A percentile compares a stretch with the other conserved stretches of the same genome.
These are phyloP conservation scores for Drosophila rhopaloa DNA, from an alignment of 1,140 invertebrate genomes.

Conservation along the genomic window DNA sequence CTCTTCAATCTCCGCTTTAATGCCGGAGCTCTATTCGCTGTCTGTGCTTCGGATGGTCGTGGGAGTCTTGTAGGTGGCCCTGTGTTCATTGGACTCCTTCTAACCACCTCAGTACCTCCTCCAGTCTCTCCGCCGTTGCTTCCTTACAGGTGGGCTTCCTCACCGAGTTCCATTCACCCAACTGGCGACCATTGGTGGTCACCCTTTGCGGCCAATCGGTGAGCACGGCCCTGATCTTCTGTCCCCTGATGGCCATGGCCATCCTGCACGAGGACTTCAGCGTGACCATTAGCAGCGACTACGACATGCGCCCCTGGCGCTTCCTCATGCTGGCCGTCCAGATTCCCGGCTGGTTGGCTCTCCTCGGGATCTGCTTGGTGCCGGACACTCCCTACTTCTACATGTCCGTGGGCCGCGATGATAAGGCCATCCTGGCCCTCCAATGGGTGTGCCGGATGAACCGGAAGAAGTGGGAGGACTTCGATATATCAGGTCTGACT, in stretches of 20 bases:
- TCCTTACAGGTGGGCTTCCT: conserved; percentile 14
- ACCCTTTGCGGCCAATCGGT: conserved; percentile 3
- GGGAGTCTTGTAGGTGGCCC: conserved; percentile 21
- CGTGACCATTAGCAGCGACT: background rate
- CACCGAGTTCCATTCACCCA: conserved; percentile 12
- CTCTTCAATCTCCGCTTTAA: background rate
- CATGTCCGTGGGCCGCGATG: background rate
- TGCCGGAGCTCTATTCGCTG: conserved; percentile 26
- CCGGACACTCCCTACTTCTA: conserved; percentile 33
- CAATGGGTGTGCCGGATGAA: conserved; percentile 19
- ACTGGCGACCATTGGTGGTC: background rate
- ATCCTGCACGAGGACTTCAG: background rate
- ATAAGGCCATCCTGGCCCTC: conserved; percentile 3
- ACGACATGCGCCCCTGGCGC: conserved; percentile 14
- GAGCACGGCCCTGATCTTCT: conserved; percentile 6
- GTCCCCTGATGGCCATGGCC: conserved; percentile 2
- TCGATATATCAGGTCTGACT: background rate
- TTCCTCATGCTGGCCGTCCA: conserved; percentile 1
- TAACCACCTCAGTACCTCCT: no score
- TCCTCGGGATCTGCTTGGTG: conserved; percentile 1
- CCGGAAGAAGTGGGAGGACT: conserved; percentile 13
- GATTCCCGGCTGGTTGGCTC: conserved; percentile 9
- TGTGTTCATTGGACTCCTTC: background rate
- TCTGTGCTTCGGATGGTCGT: background rate
- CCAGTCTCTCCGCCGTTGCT: conserved; percentile 12